A percentile compares a stretch with the other conserved stretches of the same genome.
These are phyloP conservation scores for Drosophila hamatofila DNA, from an alignment of 2,888 invertebrate species.

Conservation along the genomic window DNA sequence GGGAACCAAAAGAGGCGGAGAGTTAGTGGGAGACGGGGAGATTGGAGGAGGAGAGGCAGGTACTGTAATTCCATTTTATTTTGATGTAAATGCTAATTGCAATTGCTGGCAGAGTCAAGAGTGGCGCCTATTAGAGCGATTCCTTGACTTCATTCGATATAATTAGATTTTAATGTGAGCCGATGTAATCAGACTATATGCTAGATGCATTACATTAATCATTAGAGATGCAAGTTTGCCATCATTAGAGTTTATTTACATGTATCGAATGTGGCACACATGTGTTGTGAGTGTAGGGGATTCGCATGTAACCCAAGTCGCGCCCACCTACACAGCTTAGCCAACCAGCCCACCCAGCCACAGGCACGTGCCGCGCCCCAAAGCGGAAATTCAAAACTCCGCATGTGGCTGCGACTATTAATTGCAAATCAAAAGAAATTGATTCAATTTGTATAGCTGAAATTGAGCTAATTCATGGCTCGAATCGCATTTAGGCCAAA, in stretches of 20 bases:
- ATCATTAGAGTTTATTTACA: constrained; percentile 47
- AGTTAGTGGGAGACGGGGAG: neutral
- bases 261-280: constrained; percentile 27
- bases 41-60: neutral
- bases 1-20: neutral
- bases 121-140: constrained; percentile 11
- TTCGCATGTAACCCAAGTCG: constrained; percentile 50
- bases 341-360: neutral
- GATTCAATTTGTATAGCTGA: constrained; percentile 35
- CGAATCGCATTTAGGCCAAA: constrained; percentile 26
- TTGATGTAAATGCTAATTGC: constrained; percentile 62
- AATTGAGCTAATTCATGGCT: constrained; percentile 62
- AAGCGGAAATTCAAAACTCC: constrained; percentile 66
- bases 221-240: constrained; percentile 52
- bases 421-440: constrained; percentile 71
- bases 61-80: constrained; percentile 61
- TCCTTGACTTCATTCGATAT: constrained; percentile 39
- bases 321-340: constrained; percentile 43
- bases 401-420: constrained; percentile 62
- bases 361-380: constrained; percentile 67
- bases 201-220: constrained; percentile 57
- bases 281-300: neutral
- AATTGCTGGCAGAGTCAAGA: constrained; percentile 17
- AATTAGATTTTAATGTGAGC: constrained; percentile 72
- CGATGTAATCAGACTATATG: constrained; percentile 54